phyloP scores from a whole-genome alignment of 2,888 invertebrate species.

The Pseudeuparius sepicola region DNA sequence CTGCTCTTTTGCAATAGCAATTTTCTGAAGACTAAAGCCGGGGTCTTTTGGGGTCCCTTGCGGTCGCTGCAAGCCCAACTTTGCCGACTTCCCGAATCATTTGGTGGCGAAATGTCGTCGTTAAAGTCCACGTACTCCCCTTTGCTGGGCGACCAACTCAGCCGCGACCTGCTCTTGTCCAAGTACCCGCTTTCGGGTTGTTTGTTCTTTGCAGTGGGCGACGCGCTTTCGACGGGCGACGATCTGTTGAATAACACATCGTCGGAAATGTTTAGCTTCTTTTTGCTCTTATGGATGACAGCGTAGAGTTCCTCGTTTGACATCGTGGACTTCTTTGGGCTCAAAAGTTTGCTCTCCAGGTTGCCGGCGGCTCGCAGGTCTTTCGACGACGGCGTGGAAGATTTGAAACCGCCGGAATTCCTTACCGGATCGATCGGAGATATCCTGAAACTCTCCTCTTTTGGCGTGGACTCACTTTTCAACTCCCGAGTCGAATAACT shows the following conservation, averaged over 20 bases:
- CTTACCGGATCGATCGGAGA: slow-evolving; percentile 57
- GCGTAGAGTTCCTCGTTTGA: slow-evolving; percentile 70
- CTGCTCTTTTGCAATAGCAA: slow-evolving; percentile 64
- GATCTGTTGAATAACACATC: slow-evolving; percentile 42
- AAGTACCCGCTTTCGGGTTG: slow-evolving; percentile 55
- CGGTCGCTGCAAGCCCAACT: slow-evolving; percentile 53
- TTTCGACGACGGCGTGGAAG: slow-evolving; percentile 53
- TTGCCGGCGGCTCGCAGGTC: slow-evolving; percentile 43
- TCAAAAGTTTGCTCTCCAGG: slow-evolving; percentile 45
- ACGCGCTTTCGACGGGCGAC: slow-evolving; percentile 31
- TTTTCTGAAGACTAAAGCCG: slow-evolving; percentile 75
- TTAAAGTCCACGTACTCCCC: slow-evolving; percentile 36
- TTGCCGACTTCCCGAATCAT: slow-evolving; percentile 36
- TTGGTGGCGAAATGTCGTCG: slow-evolving; percentile 34
- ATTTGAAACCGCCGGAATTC: slow-evolving; percentile 49
- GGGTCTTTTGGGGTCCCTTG: slow-evolving; percentile 58
- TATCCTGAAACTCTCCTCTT: slow-evolving; percentile 45
- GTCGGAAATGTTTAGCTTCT: slow-evolving; percentile 57
- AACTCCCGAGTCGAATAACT: no score
- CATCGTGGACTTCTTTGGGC: slow-evolving; percentile 63
- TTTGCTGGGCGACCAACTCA: slow-evolving; percentile 54
- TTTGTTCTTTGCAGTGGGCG: slow-evolving; percentile 10
- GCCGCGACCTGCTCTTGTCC: slow-evolving; percentile 45
- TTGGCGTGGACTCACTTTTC: slow-evolving; percentile 11
- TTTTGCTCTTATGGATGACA: slow-evolving; percentile 68